These are phyloP conservation scores for Gnathonemus echidnorhynchus DNA, from an alignment of 2,113 vertebrate species.

Conservation along the genomic window DNA sequence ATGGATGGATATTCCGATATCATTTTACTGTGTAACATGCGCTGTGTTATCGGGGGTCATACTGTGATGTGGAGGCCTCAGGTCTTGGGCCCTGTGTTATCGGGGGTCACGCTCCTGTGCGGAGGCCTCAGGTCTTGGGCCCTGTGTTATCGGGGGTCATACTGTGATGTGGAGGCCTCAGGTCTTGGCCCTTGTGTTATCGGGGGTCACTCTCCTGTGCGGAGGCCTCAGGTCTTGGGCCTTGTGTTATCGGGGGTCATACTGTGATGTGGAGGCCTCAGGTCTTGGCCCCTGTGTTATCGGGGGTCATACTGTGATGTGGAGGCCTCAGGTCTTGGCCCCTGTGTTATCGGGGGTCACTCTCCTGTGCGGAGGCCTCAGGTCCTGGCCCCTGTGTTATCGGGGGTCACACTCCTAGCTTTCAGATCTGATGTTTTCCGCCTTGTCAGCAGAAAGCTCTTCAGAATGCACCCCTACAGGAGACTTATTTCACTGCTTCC, in stretches of 20 bases:
- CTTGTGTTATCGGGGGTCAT: background rate
- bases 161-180: constrained; percentile 37
- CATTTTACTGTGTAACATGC: background rate
- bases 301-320: background rate
- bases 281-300: background rate
- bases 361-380: constrained; percentile 37
- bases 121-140: background rate
- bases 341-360: background rate
- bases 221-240: constrained; percentile 25
- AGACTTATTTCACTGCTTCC: constrained; percentile 63
- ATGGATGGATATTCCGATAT: no score
- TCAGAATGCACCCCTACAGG: constrained; percentile 15
- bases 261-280: background rate
- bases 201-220: background rate
- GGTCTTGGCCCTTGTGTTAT: constrained; percentile 46
- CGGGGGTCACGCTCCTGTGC: background rate
- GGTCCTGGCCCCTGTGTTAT: constrained; percentile 46
- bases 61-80: no score
- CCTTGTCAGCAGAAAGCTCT: constrained; percentile 57
- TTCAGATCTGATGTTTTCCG: background rate
- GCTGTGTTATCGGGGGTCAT: background rate
- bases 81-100: background rate
- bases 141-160: background rate
- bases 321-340: constrained; percentile 56
- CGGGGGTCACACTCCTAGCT: background rate